These are phyloP conservation scores for Osmerus eperlanus DNA, from an alignment of 2,113 vertebrate genomes.

Conservation along the genomic window DNA sequence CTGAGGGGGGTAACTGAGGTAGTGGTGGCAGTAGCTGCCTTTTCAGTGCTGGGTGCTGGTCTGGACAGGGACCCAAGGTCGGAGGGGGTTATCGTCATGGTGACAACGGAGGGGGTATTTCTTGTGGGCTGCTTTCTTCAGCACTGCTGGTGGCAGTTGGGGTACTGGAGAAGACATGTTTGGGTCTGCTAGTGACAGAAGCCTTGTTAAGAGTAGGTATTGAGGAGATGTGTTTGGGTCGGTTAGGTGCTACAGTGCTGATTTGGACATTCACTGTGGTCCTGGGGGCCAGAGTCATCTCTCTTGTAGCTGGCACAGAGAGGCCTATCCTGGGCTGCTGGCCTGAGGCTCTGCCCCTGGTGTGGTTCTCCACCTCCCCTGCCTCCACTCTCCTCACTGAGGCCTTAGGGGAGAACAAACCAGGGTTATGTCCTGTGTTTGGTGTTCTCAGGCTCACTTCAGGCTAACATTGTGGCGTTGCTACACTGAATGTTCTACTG, in stretches of 20 bases:
- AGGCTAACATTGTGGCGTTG: neutral
- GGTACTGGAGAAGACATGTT: too few species aligned
- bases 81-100: neutral
- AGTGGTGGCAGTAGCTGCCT: slow-evolving; percentile 2
- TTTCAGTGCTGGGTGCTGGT: neutral
- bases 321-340: slow-evolving; percentile 36
- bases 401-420: slow-evolving; percentile 30
- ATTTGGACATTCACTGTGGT: slow-evolving; percentile 5
- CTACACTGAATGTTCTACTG: neutral
- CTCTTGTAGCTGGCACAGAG: slow-evolving; percentile 25
- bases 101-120: neutral
- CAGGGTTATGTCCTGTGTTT: neutral
- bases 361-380: neutral
- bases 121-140: neutral
- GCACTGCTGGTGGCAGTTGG: neutral
- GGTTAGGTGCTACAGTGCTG: too few species aligned
- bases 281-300: slow-evolving; percentile 17
- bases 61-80: neutral
- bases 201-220: too few species aligned
- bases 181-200: too few species aligned
- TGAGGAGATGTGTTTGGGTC: too few species aligned
- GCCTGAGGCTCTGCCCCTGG: slow-evolving; percentile 33
- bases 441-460: neutral
- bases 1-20: neutral
- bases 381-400: slow-evolving; percentile 14